A percentile compares a stretch with the other conserved stretches of the same genome.
Evolutionary conservation across 1,140 invertebrate genomes (phyloP).

Genomic region (Lucilia sericata): DNA sequence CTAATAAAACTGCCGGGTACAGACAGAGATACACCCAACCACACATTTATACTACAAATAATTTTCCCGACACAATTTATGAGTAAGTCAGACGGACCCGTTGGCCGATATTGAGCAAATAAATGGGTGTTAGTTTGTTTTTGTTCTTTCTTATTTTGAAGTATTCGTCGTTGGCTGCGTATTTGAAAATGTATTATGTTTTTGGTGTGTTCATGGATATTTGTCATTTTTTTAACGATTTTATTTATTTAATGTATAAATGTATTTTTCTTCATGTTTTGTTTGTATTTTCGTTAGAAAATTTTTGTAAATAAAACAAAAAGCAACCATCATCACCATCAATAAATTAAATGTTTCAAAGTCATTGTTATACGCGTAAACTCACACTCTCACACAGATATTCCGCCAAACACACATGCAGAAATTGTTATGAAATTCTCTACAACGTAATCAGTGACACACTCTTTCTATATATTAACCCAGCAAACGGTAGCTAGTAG

Average conservation of each 20-base stretch:
- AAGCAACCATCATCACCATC: not conserved
- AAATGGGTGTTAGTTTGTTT: constrained; percentile 2
- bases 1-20: no score
- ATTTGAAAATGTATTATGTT: not conserved
- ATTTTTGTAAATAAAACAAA: not conserved
- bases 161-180: not conserved
- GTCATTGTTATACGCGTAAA: constrained; percentile 9
- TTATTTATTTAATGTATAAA: not conserved
- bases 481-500: no score
- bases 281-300: not conserved
- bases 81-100: not conserved
- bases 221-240: constrained; percentile 7
- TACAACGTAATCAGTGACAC: not conserved
- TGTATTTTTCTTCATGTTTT: not conserved
- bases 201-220: not conserved
- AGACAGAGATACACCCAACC: not conserved
- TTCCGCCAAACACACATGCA: not conserved
- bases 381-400: not conserved
- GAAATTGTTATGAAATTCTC: constrained; percentile 1
- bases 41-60: not conserved
- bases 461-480: no score
- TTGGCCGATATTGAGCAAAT: not conserved
- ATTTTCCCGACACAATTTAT: not conserved
- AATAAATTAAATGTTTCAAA: constrained; percentile 13
- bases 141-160: not conserved